Evolutionary conservation across 1,140 invertebrate species (phyloP).

Genomic region (Pseudoatta argentina): DNA sequence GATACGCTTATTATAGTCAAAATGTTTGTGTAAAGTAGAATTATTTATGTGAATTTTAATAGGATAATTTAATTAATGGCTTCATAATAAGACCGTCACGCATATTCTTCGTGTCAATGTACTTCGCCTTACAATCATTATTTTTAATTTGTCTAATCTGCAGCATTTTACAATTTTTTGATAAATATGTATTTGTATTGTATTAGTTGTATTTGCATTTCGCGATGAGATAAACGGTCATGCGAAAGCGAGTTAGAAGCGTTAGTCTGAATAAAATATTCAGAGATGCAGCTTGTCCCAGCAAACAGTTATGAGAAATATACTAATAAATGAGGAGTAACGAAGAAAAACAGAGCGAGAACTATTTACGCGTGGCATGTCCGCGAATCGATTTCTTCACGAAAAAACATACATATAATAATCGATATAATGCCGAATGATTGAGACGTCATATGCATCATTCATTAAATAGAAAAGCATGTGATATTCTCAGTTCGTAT

Average conservation of each 20-base stretch:
- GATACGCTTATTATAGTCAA: not conserved
- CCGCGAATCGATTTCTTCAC: constrained; percentile 48
- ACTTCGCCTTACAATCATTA: not conserved
- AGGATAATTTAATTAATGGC: not conserved
- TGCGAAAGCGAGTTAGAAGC: not conserved
- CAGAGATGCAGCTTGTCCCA: constrained; percentile 16
- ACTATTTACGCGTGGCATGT: constrained; percentile 13
- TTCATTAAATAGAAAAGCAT: not conserved
- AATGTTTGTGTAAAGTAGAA: not conserved
- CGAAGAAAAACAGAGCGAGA: constrained; percentile 33
- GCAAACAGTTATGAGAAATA: constrained; percentile 28
- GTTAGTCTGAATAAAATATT: constrained; percentile 56
- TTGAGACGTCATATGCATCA: not conserved
- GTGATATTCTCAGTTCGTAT: not conserved
- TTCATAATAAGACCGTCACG: not conserved
- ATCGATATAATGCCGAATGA: not conserved
- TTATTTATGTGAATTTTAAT: not conserved
- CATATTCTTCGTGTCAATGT: not conserved
- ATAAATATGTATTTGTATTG: not conserved
- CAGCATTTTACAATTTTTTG: constrained; percentile 19
- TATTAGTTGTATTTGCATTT: constrained; percentile 1
- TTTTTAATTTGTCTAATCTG: not conserved
- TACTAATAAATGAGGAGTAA: constrained; percentile 34
- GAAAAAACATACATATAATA: constrained; percentile 10
- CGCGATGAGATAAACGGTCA: constrained; percentile 20